Base-by-base conservation (phyloP, 2,113 vertebrate species). In the Garra rufa region DNA sequence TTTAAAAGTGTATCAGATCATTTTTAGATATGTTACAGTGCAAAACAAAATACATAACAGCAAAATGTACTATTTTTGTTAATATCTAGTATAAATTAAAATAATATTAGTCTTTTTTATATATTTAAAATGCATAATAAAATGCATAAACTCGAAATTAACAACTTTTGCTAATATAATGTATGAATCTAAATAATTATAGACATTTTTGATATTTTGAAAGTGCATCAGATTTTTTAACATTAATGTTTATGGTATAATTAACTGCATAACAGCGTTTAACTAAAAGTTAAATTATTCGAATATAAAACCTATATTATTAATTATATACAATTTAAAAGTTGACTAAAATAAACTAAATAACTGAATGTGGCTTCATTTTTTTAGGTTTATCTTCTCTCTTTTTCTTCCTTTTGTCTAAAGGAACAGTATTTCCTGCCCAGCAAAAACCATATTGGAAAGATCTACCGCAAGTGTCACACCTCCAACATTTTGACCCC, bases 401-500 rank as follows among this genome's bases (percentile, higher is more conserved):
- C 0, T 65, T 63, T 34, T 81, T 13, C n/a, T 6, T n/a, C n/a
- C n/a, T 81, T 9, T 50, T 52, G 1, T 24, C 28, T 71, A 19
- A 85, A 96, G 95, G 95, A 95, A 85, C 95, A 94, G 41, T 90
- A 89, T 86, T 89, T 93, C 75, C 88, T 93, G 44, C 90, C 94
- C 61, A 93, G 90, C 55, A 93, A 90, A 85, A 95, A 95, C 74
- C 93, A 94, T 46, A 87, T 95, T 7, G 90, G 92, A 83, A 93
- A 89, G 86, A 83, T 90, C 17, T 83, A 87, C 85, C 92, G 91
- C 46, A 94, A 90, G 88, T 96, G 95, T 87, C 95, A 95, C 89
- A 96, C 95, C 0, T 94, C 94, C 24, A 90, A 87, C 84, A 94
- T 95, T 90, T 85, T 91, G 5, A 96, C 95, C 28, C 95, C 95